These are phyloP conservation scores for Periophthalmodon schlosseri DNA, from an alignment of 2,113 vertebrate species.

Conservation along the genomic window DNA sequence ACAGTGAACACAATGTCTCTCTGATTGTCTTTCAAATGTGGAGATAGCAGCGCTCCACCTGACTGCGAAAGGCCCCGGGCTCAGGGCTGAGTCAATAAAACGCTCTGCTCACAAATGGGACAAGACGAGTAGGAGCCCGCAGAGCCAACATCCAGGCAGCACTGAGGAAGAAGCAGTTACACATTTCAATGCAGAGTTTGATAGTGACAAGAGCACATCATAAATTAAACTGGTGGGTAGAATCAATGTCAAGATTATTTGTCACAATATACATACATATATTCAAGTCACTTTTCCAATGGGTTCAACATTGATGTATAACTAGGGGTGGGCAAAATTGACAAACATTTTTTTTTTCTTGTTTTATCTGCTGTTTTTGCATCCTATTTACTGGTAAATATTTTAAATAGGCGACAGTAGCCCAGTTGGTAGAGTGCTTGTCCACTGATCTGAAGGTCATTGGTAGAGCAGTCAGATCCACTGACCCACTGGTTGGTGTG, in stretches of 20 bases:
- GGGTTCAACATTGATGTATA: too few relatives aligned
- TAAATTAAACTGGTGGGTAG: neutral
- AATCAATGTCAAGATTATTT: neutral
- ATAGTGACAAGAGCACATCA: neutral
- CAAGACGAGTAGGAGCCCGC: constrained; percentile 49
- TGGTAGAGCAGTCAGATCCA: too few relatives aligned
- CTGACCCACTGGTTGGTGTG: too few relatives aligned
- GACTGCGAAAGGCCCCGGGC: constrained; percentile 69
- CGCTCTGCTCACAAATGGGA: constrained; percentile 57
- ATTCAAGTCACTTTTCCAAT: too few relatives aligned
- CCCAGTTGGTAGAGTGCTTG: too few relatives aligned
- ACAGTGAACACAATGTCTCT: constrained; percentile 73
- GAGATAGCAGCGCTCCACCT: constrained; percentile 65
- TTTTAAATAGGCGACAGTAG: too few relatives aligned
- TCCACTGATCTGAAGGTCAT: too few relatives aligned
- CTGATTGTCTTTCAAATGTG: constrained; percentile 76
- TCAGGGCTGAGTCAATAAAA: constrained; percentile 71
- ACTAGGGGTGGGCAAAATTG: too few relatives aligned
- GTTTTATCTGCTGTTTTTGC: too few relatives aligned
- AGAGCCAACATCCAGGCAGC: constrained; percentile 22
- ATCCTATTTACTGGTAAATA: too few relatives aligned
- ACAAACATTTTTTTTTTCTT: too few relatives aligned
- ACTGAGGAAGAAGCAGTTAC: neutral
- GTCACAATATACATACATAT: too few relatives aligned
- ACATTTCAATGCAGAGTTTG: neutral